These are phyloP conservation scores for Phyto melanocephala DNA, from an alignment of 2,888 invertebrate genomes.

Conservation along the genomic window DNA sequence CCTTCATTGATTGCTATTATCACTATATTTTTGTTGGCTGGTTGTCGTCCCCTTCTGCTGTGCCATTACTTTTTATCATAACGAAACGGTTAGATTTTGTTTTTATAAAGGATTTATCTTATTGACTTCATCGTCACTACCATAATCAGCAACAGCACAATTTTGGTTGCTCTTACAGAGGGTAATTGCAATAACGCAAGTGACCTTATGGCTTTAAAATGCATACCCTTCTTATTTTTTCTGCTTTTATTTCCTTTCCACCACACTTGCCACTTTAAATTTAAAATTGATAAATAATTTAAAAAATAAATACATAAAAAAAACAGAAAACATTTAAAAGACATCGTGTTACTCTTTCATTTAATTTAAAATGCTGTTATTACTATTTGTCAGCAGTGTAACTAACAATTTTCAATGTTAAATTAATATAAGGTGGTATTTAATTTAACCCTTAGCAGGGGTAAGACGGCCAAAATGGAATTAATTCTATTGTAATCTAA, in stretches of 20 bases:
- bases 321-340: constrained; percentile 36
- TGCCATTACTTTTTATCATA: not conserved
- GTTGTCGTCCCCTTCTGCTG: not conserved
- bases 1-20: constrained; percentile 57
- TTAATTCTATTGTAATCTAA: no score
- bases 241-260: constrained; percentile 2
- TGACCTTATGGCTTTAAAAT: constrained; percentile 22
- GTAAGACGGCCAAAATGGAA: not conserved
- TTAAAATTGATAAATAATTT: not conserved
- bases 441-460: constrained; percentile 29
- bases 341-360: constrained; percentile 48
- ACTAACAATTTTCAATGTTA: constrained; percentile 47
- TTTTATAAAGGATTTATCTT: constrained; percentile 50
- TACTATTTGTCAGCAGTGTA: constrained; percentile 50
- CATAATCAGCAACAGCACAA: constrained; percentile 2
- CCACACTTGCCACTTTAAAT: constrained; percentile 42
- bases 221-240: constrained; percentile 28
- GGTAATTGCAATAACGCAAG: constrained; percentile 7
- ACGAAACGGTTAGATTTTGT: constrained; percentile 5
- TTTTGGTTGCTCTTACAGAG: constrained; percentile 12
- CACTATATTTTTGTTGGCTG: constrained; percentile 24
- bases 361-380: constrained; percentile 57
- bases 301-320: no score
- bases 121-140: constrained; percentile 50
- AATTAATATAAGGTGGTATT: not conserved